Evolutionary conservation across 2,113 vertebrate genomes (phyloP).

Genomic region (Trematocara variabile): DNA sequence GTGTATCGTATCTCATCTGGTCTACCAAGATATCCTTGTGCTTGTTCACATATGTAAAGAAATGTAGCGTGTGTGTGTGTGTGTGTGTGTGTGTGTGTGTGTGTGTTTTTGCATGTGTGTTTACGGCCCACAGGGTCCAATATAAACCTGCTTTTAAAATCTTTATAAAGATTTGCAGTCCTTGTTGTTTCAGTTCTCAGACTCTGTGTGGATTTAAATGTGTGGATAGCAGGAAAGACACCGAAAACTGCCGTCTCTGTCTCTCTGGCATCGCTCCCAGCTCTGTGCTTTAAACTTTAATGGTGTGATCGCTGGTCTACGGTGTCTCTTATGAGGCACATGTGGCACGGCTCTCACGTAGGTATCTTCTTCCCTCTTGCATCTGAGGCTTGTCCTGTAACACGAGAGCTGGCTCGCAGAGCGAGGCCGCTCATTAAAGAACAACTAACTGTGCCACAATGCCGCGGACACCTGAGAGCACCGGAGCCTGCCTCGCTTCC

Average conservation of each 20-base stretch:
- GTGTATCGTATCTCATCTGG: not conserved
- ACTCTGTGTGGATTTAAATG: not conserved
- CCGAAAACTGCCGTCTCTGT: not conserved
- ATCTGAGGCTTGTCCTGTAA: slow-evolving; percentile 34
- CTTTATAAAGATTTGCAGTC: not conserved
- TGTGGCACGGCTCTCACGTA: slow-evolving; percentile 1
- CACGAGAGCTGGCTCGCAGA: slow-evolving; percentile 23
- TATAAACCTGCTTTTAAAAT: not conserved
- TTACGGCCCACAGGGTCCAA: not conserved
- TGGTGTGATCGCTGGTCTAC: slow-evolving; percentile 4
- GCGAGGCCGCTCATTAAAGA: slow-evolving; percentile 51
- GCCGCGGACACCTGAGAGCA: slow-evolving; percentile 31
- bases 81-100: not conserved
- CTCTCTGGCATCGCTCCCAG: not conserved
- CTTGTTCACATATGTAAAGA: not conserved
- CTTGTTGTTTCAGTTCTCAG: not conserved
- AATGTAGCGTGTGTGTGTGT: not conserved
- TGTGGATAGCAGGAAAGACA: not conserved
- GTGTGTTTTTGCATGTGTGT: not conserved
- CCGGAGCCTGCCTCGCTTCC: slow-evolving; percentile 11
- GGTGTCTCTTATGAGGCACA: slow-evolving; percentile 16
- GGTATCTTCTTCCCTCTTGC: slow-evolving; percentile 42
- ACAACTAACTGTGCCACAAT: slow-evolving; percentile 30
- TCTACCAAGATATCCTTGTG: not conserved
- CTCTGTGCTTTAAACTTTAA: slow-evolving; percentile 54